phyloP scores from a whole-genome alignment of 2,113 vertebrate species.

The Picathartes gymnocephalus region DNA sequence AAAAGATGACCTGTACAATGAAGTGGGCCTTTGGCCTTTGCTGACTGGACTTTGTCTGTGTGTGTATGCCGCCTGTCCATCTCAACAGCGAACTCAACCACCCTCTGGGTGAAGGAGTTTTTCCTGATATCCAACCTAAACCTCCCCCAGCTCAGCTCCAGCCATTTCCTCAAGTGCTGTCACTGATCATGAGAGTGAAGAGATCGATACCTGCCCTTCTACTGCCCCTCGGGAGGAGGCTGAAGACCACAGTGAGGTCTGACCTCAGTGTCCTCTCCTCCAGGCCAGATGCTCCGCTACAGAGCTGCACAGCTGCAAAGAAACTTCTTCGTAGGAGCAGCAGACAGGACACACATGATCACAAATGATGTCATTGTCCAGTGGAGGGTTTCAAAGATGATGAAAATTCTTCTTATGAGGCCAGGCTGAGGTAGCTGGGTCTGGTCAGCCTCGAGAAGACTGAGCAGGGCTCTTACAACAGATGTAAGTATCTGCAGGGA shows the following conservation, averaged over 20 bases:
- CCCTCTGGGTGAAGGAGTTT: not conserved
- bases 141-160: not conserved
- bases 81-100: no score
- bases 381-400: fast-evolving
- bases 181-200: not conserved
- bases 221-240: not conserved
- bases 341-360: fast-evolving
- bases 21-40: no score
- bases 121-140: not conserved
- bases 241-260: no score
- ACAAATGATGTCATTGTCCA: fast-evolving
- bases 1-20: no score
- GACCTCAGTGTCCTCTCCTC: not conserved
- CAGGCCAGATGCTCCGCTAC: not conserved
- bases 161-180: not conserved
- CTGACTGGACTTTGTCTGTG: no score
- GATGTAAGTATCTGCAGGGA: fast-evolving
- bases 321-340: not conserved
- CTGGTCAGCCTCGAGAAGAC: not conserved
- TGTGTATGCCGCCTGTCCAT: no score
- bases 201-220: not conserved
- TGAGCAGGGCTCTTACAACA: no score
- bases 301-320: not conserved
- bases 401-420: not conserved
- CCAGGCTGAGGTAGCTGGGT: not conserved